Base-by-base conservation (phyloP, 2,113 vertebrate species). In the Mus pahari region DNA sequence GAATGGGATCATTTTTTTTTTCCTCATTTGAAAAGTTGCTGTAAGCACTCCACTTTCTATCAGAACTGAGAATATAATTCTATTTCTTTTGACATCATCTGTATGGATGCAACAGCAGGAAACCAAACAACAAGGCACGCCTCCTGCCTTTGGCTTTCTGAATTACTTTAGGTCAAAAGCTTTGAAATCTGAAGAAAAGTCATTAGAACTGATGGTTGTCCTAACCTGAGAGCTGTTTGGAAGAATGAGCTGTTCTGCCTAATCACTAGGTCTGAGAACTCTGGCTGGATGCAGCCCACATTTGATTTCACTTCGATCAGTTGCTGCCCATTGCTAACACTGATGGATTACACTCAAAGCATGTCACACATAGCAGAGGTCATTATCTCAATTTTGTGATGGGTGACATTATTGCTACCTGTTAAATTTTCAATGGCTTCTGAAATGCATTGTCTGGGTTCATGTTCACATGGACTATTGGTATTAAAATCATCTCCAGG, bases 341-440 rank as follows among this genome's bases (percentile, higher is more conserved):
- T 58, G 55, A 78, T 89, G 64, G 92, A 91, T 94, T 89, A 86
- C 81, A 36, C 50, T 86, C 86, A 86, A 86, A 86, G 39, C 1
- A 3, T 86, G 66, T n/a, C 60, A 24, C 45, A 58, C 48, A 50
- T 5, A 71, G 45, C 45, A 60, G 58, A 94, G 60, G 68, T 20
- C 74, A 93, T 96, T 94, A 70, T 93, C 48, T 96, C 92, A 86
- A 79, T 94, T 96, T 96, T 86, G 58, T 82, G 5, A 86, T 70
- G 58, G 53, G 8, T 93, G 53, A 94, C 89, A 79, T 86, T 86
- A 24, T 74, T 97, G 53, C 55, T 75, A 90, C 7, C 45, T 96
- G 81, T 92, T 97, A 70, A 12, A 84, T 94, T 96, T 94, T 86
- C 86, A 95, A 73, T 97, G 83, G 88, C 45, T 92, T 86, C 89